phyloP scores from a whole-genome alignment of 2,888 invertebrate species.

The Hartigia nigra region DNA sequence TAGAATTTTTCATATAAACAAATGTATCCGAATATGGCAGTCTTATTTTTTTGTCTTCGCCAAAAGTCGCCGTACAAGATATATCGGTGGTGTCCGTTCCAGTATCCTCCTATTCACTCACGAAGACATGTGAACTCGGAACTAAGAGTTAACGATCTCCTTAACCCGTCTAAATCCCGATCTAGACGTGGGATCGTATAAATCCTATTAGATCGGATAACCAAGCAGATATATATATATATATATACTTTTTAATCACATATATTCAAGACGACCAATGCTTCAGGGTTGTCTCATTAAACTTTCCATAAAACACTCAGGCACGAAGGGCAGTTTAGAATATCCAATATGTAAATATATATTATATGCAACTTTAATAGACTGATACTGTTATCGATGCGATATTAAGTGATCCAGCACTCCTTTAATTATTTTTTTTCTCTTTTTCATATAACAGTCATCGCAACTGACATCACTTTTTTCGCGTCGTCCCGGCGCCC shows the following conservation, averaged over 20 bases:
- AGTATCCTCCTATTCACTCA: background rate
- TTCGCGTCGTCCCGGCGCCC: background rate
- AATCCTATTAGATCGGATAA: background rate
- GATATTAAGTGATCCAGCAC: background rate
- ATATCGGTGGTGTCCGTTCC: background rate
- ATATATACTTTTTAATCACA: background rate
- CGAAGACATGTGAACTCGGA: background rate
- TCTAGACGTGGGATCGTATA: background rate
- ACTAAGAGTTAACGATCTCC: background rate
- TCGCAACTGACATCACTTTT: background rate
- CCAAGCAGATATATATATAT: background rate
- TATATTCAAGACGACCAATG: background rate
- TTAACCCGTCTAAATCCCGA: background rate
- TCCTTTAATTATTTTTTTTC: background rate
- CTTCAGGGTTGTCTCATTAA: background rate
- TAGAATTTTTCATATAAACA: background rate
- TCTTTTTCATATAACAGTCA: background rate
- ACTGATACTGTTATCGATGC: background rate
- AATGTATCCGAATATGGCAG: background rate
- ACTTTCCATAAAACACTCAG: background rate
- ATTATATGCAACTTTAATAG: background rate
- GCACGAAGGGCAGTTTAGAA: background rate
- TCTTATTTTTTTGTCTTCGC: background rate
- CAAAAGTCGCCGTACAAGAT: background rate
- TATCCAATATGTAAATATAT: background rate